These are phyloP conservation scores for Nemoura dubitans DNA, from an alignment of 2,888 invertebrate genomes.

Conservation along the genomic window DNA sequence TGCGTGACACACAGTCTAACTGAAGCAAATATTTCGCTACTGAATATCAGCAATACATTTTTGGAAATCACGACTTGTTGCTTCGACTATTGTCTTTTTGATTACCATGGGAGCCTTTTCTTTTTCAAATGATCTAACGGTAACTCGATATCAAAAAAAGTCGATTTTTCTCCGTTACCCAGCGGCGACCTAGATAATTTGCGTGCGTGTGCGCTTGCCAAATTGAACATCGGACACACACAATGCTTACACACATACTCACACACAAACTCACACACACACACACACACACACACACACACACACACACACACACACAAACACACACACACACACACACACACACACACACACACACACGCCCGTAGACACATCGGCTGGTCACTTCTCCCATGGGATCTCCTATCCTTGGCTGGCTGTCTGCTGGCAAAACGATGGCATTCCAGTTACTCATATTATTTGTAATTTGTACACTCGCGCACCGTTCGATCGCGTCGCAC, in stretches of 20 bases:
- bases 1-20: too few relatives aligned
- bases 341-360: too few relatives aligned
- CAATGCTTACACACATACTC: neutral
- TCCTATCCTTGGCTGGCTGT: too few relatives aligned
- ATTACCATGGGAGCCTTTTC: conserved; percentile 39
- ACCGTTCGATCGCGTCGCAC: too few relatives aligned
- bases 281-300: too few relatives aligned
- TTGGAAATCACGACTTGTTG: conserved; percentile 22
- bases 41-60: conserved; percentile 15
- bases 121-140: conserved; percentile 40
- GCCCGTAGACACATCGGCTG: too few relatives aligned
- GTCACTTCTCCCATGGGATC: too few relatives aligned
- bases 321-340: too few relatives aligned
- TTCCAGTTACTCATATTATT: too few relatives aligned
- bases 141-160: conserved; percentile 39
- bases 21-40: neutral
- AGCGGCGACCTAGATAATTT: conserved; percentile 38
- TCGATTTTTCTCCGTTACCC: conserved; percentile 41
- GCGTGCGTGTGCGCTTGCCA: conserved; percentile 37
- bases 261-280: too few relatives aligned
- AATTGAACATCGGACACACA: neutral
- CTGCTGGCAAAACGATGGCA: neutral
- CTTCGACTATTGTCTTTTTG: conserved; percentile 15
- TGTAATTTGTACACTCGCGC: too few relatives aligned
- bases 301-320: too few relatives aligned